These are phyloP conservation scores for Cydia fagiglandana DNA, from an alignment of 1,140 invertebrate genomes.

Conservation along the genomic window DNA sequence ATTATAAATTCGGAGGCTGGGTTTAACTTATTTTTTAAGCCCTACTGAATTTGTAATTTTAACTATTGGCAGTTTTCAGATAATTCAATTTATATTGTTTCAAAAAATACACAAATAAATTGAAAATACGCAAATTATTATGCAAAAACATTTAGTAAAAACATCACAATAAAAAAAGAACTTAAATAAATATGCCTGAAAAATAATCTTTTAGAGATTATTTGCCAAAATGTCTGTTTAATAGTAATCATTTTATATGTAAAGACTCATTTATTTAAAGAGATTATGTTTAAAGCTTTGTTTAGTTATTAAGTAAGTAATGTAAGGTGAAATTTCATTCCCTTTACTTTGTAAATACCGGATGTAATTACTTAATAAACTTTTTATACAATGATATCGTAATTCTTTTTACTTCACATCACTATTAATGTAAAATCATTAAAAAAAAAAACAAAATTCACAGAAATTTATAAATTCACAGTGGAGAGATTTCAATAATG, in stretches of 20 bases:
- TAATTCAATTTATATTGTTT: too few relatives aligned
- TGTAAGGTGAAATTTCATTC: not conserved
- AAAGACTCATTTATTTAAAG: not conserved
- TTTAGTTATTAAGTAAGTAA: not conserved
- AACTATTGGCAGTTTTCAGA: not conserved
- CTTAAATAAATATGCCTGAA: too few relatives aligned
- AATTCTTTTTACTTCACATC: not conserved
- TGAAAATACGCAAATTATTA: too few relatives aligned
- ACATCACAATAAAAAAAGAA: too few relatives aligned
- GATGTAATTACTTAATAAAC: not conserved
- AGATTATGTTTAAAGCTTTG: not conserved
- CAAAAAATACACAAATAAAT: too few relatives aligned
- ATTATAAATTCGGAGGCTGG: constrained; percentile 23
- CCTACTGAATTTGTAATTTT: constrained; percentile 24
- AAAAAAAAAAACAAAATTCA: too few relatives aligned
- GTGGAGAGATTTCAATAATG: too few relatives aligned
- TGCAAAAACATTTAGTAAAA: too few relatives aligned
- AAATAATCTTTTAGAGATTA: too few relatives aligned
- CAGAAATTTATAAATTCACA: too few relatives aligned
- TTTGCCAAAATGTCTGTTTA: not conserved
- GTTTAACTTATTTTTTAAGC: not conserved
- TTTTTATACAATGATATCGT: not conserved
- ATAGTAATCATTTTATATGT: too few relatives aligned
- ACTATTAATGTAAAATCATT: too few relatives aligned
- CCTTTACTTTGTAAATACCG: not conserved